Base-by-base conservation (phyloP, 2,888 invertebrate species). In the Linnaemya tessellans region DNA sequence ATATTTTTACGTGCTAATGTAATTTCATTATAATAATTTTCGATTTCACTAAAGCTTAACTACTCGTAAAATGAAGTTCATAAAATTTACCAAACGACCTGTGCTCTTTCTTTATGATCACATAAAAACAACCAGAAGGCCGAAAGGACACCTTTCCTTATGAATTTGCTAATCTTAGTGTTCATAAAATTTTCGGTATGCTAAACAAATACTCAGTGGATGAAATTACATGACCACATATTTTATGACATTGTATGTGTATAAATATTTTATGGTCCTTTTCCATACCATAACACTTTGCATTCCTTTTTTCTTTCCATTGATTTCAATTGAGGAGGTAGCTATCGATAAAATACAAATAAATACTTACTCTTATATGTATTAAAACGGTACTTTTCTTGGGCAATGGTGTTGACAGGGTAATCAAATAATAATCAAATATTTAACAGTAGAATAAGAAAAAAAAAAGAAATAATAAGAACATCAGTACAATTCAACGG, bases 21-120 rank as follows among this genome's bases (percentile, higher is more conserved):
- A n/a, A n/a, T n/a, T n/a, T n/a, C n/a, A n/a, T n/a, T n/a, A n/a
- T n/a, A n/a, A n/a, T n/a, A n/a, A n/a, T 18, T 49, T 0, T 18
- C n/a, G 18, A 15, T 13, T 56, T 56, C 15, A 41, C 38, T 41
- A 7, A 41, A 41, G 38, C 51, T 20, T 22, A 43, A 46, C 46
- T 18, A n/a, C 5, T 3, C n/a, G 4, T 20, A 56, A 77, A 46
- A 58, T 58, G 0, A 67, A 8, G n/a, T 43, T 35, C 30, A 20
- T 67, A 73, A 77, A 67, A 67, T 58, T 58, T 67, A 41, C 15
- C 56, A 35, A 22, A n/a, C n/a, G 65, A 5, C 41, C 46, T 77
- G 65, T 35, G 67, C 30, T 56, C 35, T n/a, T 56, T 56, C 35
- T n/a, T 56, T 65, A 15, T 46, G 7, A 46, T 10, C 22, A 1